These are phyloP conservation scores for Gobionotothen gibberifrons DNA, from an alignment of 2,797 vertebrate species.

Conservation along the genomic window DNA sequence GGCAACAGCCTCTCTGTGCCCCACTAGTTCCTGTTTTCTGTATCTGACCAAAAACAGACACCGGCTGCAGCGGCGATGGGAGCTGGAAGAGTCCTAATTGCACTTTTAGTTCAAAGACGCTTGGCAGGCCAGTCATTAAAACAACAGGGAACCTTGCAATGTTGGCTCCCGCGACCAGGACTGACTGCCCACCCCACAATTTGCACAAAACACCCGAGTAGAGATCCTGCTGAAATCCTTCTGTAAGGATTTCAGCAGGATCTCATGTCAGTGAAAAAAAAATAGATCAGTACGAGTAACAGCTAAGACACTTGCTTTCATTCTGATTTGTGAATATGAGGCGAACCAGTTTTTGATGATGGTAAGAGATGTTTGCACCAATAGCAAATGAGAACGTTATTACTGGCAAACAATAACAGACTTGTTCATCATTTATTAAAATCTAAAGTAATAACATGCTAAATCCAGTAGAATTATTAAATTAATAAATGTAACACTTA, in stretches of 20 bases:
- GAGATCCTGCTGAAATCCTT: slow-evolving; percentile 24
- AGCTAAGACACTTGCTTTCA: not conserved
- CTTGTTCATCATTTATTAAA: not conserved
- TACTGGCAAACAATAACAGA: not conserved
- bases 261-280: not conserved
- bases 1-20: slow-evolving; percentile 41
- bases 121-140: slow-evolving; percentile 67
- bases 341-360: too few relatives aligned
- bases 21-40: slow-evolving; percentile 33
- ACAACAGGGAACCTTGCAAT: slow-evolving; percentile 48
- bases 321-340: not conserved
- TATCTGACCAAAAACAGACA: slow-evolving; percentile 53
- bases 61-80: slow-evolving; percentile 44
- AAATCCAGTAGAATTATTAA: slow-evolving; percentile 4
- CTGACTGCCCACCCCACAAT: slow-evolving; percentile 26
- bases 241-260: slow-evolving; percentile 11
- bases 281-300: not conserved
- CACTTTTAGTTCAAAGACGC: slow-evolving; percentile 60
- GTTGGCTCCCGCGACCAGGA: slow-evolving; percentile 16
- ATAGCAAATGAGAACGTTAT: not conserved
- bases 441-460: slow-evolving; percentile 24
- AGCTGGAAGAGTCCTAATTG: slow-evolving; percentile 64
- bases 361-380: too few relatives aligned
- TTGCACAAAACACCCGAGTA: slow-evolving; percentile 35
- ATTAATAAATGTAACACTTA: slow-evolving; percentile 12